Base-by-base conservation (phyloP, 2,797 vertebrate species). In the Sardinella longiceps region DNA sequence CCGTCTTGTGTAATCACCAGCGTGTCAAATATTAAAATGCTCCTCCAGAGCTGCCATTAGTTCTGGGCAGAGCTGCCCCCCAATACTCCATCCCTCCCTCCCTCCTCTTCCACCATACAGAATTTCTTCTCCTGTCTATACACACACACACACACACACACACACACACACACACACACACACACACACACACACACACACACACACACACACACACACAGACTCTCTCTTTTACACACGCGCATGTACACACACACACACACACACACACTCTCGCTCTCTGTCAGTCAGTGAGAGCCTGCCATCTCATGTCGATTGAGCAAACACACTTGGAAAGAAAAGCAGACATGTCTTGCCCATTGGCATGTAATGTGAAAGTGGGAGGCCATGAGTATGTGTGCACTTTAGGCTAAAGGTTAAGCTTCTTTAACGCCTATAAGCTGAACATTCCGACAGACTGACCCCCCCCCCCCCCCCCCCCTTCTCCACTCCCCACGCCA, bases 11-110 rank as follows among this genome's bases (percentile, higher is more conserved):
- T 82, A 56, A 85, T 88, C 84, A 84, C 46, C 58, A 81, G 80
- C 58, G 33, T 63, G 80, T 85, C 39, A 20, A 84, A 87, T 85
- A 85, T 87, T 84, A 87, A 88, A 87, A 83, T 58, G 14, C 2
- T 84, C 50, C 53, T 81, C 37, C 18, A 6, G 70, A 80, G 46
- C 58, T 25, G 30, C 0, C 7, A 51, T 28, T 81, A 66, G 25
- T 66, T 84, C 82, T 86, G 48, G 80, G 33, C 33, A 33, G 80
- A 66, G 33, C 70, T 77, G 70, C 18, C 18, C 18, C 30, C 14
- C 45, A 3, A 37, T 14, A 28, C 28, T 15, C 30, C 33, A 30
- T 10, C n/a, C 56, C 56, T 9, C 23, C 33, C 1, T 9, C 30
- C 10, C 10, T 37, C 43, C 85, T 60, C 45, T 60, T 45, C 39